Base-by-base conservation (phyloP, 2,888 invertebrate species). In the Eurytoma californica region DNA sequence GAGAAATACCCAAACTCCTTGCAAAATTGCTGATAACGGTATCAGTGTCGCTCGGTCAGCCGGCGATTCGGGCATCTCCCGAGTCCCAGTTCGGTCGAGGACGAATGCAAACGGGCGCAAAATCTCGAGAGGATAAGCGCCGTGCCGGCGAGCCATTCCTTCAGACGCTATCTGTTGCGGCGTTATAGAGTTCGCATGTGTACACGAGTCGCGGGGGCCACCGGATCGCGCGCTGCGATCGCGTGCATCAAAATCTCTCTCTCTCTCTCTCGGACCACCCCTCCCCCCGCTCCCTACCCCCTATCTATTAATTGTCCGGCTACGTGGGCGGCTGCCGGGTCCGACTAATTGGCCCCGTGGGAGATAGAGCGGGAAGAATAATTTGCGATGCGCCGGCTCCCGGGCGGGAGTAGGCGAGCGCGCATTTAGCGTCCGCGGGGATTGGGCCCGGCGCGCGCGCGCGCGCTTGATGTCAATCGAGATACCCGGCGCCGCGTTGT, bases 231-330 rank as follows among this genome's bases (percentile, higher is more conserved):
- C 60, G 18, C 68, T 30, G 28, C 77, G 72, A 80, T 77, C 77
- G 74, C 74, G 70, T 28, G 77, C 70, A 80, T 74, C 74, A 80
- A 77, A 77, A 80, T 70, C 30, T 63, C 63, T 66, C 51, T 30
- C 55, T 18, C n/a, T n/a, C n/a, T 68, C 18, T n/a, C 39, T 4
- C 24, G 24, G 24, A 24, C 24, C 24, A 24, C 1, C 24, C 24
- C 24, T 24, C 24, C 51, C 57, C 53, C 14, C 30, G 16, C 53
- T 5, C 49, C 28, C 55, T 76, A 69, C 80, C 77, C 80, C 81
- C 83, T 85, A 84, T 87, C 87, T 87, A 88, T 88, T 88, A 88
- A 88, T 88, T 88, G 88, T 86, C 83, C 85, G 85, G 86, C 86
- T 83, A 87, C 88, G 87, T 88, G 88, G 88, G 88, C 86, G 88